These are phyloP conservation scores for Menidia beryllina DNA, from an alignment of 2,113 vertebrate genomes.

Conservation along the genomic window DNA sequence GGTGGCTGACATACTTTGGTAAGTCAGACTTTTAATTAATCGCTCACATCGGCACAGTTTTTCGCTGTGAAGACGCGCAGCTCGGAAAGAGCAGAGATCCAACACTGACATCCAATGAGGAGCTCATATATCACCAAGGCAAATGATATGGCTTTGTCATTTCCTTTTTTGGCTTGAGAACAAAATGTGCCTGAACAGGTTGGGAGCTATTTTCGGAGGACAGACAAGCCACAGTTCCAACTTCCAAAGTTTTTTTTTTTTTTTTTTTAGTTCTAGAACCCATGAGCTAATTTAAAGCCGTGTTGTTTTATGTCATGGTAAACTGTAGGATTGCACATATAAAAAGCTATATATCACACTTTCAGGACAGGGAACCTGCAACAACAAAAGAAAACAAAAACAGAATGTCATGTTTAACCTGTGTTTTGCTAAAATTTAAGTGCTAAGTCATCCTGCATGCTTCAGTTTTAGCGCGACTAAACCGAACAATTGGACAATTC, in stretches of 20 bases:
- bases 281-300: background rate
- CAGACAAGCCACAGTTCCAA: background rate
- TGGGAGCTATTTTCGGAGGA: slow-evolving; percentile 4
- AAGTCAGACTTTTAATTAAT: slow-evolving; percentile 63
- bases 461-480: no score
- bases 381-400: no score
- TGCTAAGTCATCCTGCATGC: no score
- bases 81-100: slow-evolving; percentile 5
- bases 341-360: no score
- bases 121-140: slow-evolving; percentile 26
- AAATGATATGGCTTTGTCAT: slow-evolving; percentile 23
- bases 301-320: background rate
- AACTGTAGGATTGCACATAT: no score
- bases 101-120: slow-evolving; percentile 24
- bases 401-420: no score
- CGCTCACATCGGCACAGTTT: slow-evolving; percentile 7
- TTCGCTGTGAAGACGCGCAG: slow-evolving; percentile 16
- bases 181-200: slow-evolving; percentile 21
- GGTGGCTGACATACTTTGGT: slow-evolving; percentile 89
- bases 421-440: no score
- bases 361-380: no score
- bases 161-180: slow-evolving; percentile 21
- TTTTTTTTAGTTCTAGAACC: no score
- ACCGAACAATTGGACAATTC: no score
- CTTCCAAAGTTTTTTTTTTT: no score